Conservation (phyloP, 1,140 invertebrate species). For the Ericerus pela region DNA sequence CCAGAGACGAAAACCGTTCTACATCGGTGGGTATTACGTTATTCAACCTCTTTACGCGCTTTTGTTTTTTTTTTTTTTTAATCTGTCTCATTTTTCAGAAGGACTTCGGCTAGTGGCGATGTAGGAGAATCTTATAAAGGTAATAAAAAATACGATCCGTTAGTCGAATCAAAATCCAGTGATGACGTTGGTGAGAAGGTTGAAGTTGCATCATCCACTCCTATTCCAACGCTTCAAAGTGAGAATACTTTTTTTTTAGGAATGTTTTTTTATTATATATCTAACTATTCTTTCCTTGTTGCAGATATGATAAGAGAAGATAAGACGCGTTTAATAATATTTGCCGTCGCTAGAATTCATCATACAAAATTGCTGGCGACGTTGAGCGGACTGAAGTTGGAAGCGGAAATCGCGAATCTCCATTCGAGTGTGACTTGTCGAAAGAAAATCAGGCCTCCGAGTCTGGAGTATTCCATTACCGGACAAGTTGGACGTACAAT, state of each 20-base stretch:
- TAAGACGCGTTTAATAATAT: constrained; percentile 49
- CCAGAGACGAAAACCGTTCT: constrained; percentile 83
- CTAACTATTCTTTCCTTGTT: constrained; percentile 15
- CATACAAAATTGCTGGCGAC: constrained; percentile 75
- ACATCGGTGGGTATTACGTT: constrained; percentile 30
- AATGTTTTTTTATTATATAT: not conserved
- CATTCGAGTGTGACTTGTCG: constrained; percentile 62
- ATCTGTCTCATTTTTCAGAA: not conserved
- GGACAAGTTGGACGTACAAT: constrained; percentile 82
- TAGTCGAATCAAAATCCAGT: constrained; percentile 29
- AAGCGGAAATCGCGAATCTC: constrained; percentile 72
- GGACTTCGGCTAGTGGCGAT: constrained; percentile 34
- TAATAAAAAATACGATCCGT: constrained; percentile 36
- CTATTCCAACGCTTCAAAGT: constrained; percentile 22
- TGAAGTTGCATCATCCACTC: constrained; percentile 20
- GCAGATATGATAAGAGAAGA: constrained; percentile 35
- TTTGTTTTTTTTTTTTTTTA: not conserved
- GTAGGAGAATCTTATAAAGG: constrained; percentile 36
- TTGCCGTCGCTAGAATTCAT: constrained; percentile 77
- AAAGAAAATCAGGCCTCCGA: constrained; percentile 51
- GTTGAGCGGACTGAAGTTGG: constrained; percentile 79
- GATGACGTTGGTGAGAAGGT: constrained; percentile 35
- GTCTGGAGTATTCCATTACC: constrained; percentile 71
- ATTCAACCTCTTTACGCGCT: not conserved
- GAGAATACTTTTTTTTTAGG: not conserved